Percentiles rank a stretch among this genome's conserved stretches.
Evolutionary conservation across 2,797 vertebrate species (phyloP).

Genomic region (Melanotaenia boesemani): DNA sequence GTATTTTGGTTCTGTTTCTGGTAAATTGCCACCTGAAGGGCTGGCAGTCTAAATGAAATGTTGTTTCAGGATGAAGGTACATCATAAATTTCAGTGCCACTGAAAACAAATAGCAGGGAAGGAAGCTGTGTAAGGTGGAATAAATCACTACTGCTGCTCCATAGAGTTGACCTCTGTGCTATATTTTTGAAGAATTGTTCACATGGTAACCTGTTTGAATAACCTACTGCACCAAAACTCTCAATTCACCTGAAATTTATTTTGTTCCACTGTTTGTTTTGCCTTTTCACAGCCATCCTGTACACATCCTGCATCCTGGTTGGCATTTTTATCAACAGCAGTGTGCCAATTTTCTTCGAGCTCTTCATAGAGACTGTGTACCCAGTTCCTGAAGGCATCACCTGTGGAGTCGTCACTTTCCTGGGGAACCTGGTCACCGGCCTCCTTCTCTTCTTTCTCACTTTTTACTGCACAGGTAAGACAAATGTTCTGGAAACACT

Average conservation of each 20-base stretch:
- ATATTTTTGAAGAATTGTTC: conserved; percentile 14
- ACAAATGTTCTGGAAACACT: background rate
- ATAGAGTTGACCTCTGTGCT: conserved; percentile 14
- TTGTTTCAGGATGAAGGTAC: conserved; percentile 35
- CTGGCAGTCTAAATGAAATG: conserved; percentile 39
- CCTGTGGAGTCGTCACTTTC: conserved; percentile 97
- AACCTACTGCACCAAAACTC: background rate
- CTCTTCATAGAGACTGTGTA: conserved; percentile 98
- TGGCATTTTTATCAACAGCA: conserved; percentile 97
- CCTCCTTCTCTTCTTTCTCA: conserved; percentile 94
- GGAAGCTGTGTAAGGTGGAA: conserved; percentile 13
- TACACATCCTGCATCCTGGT: conserved; percentile 97
- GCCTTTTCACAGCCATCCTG: conserved; percentile 86
- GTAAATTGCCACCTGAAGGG: conserved; percentile 51
- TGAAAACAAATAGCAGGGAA: conserved; percentile 39
- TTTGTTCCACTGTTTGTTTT: background rate
- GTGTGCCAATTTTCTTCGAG: conserved; percentile 97
- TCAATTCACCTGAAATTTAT: background rate
- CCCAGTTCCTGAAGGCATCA: conserved; percentile 98
- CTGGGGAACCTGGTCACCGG: conserved; percentile 95
- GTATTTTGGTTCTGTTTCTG: conserved; percentile 34
- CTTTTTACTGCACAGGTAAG: conserved; percentile 95
- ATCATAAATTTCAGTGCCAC: conserved; percentile 51
- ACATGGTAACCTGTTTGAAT: conserved; percentile 10
- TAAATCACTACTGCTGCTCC: conserved; percentile 30